phyloP scores from a whole-genome alignment of 1,140 invertebrate species.

The Pogonognathellus flavescens region DNA sequence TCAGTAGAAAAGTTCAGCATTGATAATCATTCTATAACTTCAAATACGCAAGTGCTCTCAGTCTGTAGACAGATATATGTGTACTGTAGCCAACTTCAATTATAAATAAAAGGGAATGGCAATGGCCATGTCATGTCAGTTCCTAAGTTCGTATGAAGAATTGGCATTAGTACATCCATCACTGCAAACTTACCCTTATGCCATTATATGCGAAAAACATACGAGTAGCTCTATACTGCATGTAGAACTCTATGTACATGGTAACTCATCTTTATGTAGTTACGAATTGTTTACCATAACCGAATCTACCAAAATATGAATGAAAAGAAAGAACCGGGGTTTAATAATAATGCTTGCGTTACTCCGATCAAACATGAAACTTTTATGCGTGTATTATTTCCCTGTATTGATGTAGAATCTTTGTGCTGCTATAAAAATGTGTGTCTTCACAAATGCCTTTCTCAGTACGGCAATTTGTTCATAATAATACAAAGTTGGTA shows the following conservation, averaged over 20 bases:
- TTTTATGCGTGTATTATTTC: too few relatives aligned
- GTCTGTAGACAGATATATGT: neutral
- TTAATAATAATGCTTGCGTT: conserved; percentile 24
- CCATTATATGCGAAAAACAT: neutral
- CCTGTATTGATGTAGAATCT: too few relatives aligned
- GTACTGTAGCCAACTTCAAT: conserved; percentile 6
- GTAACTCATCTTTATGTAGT: too few relatives aligned
- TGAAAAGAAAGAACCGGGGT: neutral
- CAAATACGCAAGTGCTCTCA: too few relatives aligned
- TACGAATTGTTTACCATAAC: too few relatives aligned
- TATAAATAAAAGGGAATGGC: conserved; percentile 33
- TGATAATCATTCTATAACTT: too few relatives aligned
- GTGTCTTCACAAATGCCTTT: too few relatives aligned
- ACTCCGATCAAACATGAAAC: neutral
- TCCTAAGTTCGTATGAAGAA: conserved; percentile 27
- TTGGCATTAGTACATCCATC: conserved; percentile 42
- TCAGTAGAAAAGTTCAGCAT: too few relatives aligned
- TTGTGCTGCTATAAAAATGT: too few relatives aligned
- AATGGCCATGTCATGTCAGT: conserved; percentile 45
- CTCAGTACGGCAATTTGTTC: too few relatives aligned
- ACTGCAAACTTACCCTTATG: conserved; percentile 7
- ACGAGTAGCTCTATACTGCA: neutral
- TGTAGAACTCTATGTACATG: too few relatives aligned
- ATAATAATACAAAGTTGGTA: too few relatives aligned
- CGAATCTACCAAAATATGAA: conserved; percentile 15